Conservation (phyloP, 1,140 invertebrate species). For the Leucophenga varia region DNA sequence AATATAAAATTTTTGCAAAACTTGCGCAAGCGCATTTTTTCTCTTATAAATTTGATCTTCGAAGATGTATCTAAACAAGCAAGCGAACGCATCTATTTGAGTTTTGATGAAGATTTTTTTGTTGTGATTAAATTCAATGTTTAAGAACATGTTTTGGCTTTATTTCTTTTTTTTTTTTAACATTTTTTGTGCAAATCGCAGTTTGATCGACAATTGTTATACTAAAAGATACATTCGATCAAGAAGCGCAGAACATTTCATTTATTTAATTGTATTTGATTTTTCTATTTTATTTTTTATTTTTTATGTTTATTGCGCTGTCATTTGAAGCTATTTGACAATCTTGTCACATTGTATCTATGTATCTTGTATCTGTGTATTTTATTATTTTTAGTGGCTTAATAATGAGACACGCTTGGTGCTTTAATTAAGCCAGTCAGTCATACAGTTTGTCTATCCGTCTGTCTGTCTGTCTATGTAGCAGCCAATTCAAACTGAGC, state of each 20-base stretch:
- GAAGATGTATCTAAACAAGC: too few species aligned
- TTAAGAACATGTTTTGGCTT: neutral
- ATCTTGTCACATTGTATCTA: slow-evolving; percentile 39
- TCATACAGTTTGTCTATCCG: too few species aligned
- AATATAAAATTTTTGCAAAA: slow-evolving; percentile 34
- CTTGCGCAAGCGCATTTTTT: too few species aligned
- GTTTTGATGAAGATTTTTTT: slow-evolving; percentile 19
- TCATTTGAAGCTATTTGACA: slow-evolving; percentile 36
- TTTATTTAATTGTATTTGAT: slow-evolving; percentile 6
- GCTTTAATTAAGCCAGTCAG: slow-evolving; percentile 41
- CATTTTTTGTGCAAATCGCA: neutral
- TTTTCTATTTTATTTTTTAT: neutral
- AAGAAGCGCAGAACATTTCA: too few species aligned
- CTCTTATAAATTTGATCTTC: too few species aligned
- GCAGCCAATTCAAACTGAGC: too few species aligned
- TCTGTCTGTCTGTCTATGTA: too few species aligned
- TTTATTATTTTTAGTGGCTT: slow-evolving; percentile 5
- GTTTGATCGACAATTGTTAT: neutral
- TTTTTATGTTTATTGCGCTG: slow-evolving; percentile 16
- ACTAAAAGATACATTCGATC: neutral
- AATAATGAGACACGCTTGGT: slow-evolving; percentile 2
- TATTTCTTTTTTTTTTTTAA: neutral
- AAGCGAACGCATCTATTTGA: too few species aligned
- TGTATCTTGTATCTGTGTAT: slow-evolving; percentile 1
- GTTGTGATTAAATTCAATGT: neutral